A percentile compares a stretch with the other conserved stretches of the same genome.
phyloP scores from a whole-genome alignment of 2,888 invertebrate genomes.

The Nomada fucata region DNA sequence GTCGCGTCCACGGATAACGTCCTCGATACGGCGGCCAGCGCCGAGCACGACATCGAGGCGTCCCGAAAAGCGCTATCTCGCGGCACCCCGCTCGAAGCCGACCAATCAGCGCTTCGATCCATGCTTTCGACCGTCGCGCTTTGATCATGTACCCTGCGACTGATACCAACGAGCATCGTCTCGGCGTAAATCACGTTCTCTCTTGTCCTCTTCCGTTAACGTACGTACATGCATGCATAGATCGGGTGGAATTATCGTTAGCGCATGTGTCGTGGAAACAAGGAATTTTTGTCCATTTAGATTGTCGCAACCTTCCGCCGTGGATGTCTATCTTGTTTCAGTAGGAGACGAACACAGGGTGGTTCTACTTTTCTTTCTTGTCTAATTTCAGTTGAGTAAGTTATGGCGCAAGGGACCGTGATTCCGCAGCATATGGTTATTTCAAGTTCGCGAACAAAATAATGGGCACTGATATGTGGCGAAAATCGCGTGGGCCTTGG shows the following conservation, averaged over 20 bases:
- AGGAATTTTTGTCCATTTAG: constrained; percentile 34
- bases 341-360: not conserved
- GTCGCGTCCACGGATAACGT: constrained; percentile 80
- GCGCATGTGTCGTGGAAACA: constrained; percentile 28
- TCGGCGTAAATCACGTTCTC: constrained; percentile 56
- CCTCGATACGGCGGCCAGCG: constrained; percentile 76
- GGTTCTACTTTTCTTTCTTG: not conserved
- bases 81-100: constrained; percentile 68
- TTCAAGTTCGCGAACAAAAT: constrained; percentile 5
- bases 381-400: not conserved
- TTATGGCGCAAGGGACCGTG: no score
- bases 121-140: constrained; percentile 72
- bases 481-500: not conserved
- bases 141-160: constrained; percentile 66
- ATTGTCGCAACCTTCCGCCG: not conserved
- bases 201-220: constrained; percentile 33
- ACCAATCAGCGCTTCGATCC: constrained; percentile 72
- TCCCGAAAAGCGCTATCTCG: constrained; percentile 80
- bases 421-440: not conserved
- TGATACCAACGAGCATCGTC: constrained; percentile 54
- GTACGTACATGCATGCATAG: not conserved
- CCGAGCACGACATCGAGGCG: constrained; percentile 73
- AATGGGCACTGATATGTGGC: constrained; percentile 1
- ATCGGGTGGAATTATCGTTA: constrained; percentile 46
- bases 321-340: not conserved